Evolutionary conservation across 2,797 vertebrate genomes (phyloP), one percentile per base, ranked within the genome.

Genomic region (Enteromius viviparus): DNA sequence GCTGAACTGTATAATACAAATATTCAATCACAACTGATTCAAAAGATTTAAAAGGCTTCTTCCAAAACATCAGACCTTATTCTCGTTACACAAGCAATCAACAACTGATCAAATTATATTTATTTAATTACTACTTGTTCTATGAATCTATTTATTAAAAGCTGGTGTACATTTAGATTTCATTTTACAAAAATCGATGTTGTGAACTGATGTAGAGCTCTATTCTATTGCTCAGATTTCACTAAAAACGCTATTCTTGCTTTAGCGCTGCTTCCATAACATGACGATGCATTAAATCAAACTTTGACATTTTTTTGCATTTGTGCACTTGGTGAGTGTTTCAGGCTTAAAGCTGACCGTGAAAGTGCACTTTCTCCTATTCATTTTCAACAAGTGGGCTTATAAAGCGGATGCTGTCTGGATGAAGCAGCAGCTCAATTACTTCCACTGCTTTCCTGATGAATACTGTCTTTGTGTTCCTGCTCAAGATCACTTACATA

Each of bases 401-500:
- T 14, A 14, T 12, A 14, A 2, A 12, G 5, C 11, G 1, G 3
- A 14, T 23, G 32, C 34, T 37, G 37, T 45, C 2, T 19, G 15
- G 29, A 65, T 34, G 32, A 65, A 37, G 64, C 9, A 7, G 23
- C 23, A 4, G 26, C 58, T 66, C 64, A 11, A 11, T 66, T 21
- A n/a, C 37, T 12, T 5, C 2, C 37, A 1, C 21, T 42, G 66
- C 21, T 15, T 8, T 45, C 7, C 17, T 66, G 40, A 23, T 71
- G 69, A 49, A 71, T 71, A 29, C 7, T 2, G 6, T 7, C 69
- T 71, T 70, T 32, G 66, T 71, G 70, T 72, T 72, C 42, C 70
- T 29, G 70, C 70, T 11, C 45, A 32, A 32, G 69, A 1, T 71
- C 26, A 49, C 69, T 19, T 49, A 49, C 8, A 17, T 29, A 71